Conservation (phyloP, 2,888 invertebrate species). For the Leptinotarsa tumamoca region DNA sequence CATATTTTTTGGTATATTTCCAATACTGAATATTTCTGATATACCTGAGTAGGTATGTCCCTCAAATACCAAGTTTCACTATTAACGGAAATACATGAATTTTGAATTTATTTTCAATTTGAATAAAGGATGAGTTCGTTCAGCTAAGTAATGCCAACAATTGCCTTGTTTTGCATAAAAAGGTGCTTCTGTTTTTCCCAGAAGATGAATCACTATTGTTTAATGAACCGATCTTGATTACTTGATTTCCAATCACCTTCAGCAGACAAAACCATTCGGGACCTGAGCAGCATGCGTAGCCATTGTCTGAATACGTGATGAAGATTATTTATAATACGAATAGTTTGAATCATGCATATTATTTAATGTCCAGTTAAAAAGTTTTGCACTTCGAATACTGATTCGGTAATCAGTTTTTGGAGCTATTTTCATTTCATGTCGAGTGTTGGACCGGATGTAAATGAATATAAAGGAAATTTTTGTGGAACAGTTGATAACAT, state of each 20-base stretch:
- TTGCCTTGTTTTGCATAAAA: constrained; percentile 9
- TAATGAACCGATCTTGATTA: constrained; percentile 30
- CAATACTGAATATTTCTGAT: too few relatives aligned
- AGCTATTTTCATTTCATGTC: neutral
- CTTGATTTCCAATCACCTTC: constrained; percentile 28
- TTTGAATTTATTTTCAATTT: neutral
- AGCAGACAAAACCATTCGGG: constrained; percentile 21
- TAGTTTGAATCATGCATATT: constrained; percentile 20
- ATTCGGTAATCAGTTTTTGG: neutral
- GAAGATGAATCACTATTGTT: constrained; percentile 31
- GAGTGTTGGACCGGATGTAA: neutral
- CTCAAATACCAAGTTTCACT: neutral
- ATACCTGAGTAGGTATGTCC: neutral
- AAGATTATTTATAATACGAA: constrained; percentile 15
- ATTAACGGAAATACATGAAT: neutral
- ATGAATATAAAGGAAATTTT: too few relatives aligned
- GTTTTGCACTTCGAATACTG: neutral
- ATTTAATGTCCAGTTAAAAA: constrained; percentile 20
- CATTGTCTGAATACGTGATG: constrained; percentile 18
- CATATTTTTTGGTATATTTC: too few relatives aligned
- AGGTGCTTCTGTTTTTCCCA: constrained; percentile 24
- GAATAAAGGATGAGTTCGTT: constrained; percentile 6
- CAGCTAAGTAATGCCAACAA: constrained; percentile 3
- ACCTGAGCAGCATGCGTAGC: constrained; percentile 23
- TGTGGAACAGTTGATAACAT: too few relatives aligned